Evolutionary conservation across 2,888 invertebrate species (phyloP).

Genomic region (Drosophila greeni): DNA sequence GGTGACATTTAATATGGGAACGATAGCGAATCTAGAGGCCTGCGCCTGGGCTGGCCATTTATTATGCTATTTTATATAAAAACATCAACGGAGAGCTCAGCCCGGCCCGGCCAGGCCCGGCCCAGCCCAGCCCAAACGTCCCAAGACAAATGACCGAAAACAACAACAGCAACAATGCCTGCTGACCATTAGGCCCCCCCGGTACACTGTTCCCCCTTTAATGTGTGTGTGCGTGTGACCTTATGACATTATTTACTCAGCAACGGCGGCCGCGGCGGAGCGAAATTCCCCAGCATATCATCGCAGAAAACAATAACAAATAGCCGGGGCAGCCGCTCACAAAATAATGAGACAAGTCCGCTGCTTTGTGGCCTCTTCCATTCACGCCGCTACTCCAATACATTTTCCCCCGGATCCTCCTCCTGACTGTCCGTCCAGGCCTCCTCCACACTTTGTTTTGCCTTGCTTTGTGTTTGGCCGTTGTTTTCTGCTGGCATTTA

Average conservation of each 20-base stretch:
- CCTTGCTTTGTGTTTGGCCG: conserved; percentile 15
- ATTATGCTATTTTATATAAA: conserved; percentile 45
- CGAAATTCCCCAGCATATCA: conserved; percentile 33
- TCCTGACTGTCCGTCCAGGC: background rate
- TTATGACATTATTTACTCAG: conserved; percentile 40
- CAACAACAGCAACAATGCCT: conserved; percentile 29
- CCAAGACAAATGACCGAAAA: conserved; percentile 42
- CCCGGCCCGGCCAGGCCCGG: conserved; percentile 5
- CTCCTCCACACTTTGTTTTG: conserved; percentile 13
- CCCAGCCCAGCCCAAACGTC: conserved; percentile 29
- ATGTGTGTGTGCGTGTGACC: conserved; percentile 33
- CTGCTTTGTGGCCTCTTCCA: conserved; percentile 6
- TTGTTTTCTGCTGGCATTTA: conserved; percentile 35
- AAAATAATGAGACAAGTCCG: conserved; percentile 45
- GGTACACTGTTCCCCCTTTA: conserved; percentile 22
- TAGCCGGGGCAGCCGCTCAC: conserved; percentile 18
- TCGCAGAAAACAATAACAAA: conserved; percentile 32
- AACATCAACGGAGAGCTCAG: conserved; percentile 20
- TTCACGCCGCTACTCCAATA: conserved; percentile 5
- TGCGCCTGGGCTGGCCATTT: conserved; percentile 33
- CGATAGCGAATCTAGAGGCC: conserved; percentile 17
- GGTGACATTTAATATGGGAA: conserved; percentile 33
- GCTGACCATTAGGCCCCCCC: conserved; percentile 36
- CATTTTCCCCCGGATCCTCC: background rate
- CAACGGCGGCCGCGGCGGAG: background rate